phyloP scores from a whole-genome alignment of 2,113 vertebrate genomes.

The Peromyscus californicus region DNA sequence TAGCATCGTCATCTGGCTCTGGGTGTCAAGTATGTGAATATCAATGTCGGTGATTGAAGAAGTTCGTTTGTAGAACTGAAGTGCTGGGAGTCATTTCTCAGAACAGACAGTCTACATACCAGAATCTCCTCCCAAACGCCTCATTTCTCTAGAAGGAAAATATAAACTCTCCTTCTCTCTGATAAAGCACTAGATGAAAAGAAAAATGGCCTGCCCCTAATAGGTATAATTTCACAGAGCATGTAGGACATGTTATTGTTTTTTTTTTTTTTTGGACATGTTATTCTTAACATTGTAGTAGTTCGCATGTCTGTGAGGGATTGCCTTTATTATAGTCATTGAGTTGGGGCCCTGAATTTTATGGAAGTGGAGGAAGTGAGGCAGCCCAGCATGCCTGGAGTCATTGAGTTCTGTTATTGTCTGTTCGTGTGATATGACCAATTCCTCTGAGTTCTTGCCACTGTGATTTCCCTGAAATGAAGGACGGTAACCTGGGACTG shows the following conservation, averaged over 20 bases:
- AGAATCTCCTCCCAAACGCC: background rate
- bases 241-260: background rate
- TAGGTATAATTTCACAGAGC: background rate
- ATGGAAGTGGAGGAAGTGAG: background rate
- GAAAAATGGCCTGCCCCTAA: background rate
- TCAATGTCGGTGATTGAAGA: background rate
- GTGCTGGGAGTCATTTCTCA: background rate
- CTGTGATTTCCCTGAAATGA: background rate
- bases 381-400: background rate
- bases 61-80: background rate
- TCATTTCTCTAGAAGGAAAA: conserved; percentile 36
- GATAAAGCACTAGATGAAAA: background rate
- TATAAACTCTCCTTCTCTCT: background rate
- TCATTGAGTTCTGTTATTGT: background rate
- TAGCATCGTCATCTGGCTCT: background rate
- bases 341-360: background rate
- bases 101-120: background rate
- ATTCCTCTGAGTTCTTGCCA: background rate
- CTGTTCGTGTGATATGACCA: background rate
- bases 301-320: background rate
- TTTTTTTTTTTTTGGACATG: background rate
- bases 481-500: background rate
- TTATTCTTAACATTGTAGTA: background rate
- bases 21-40: background rate
- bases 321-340: background rate